Evolutionary conservation across 2,888 invertebrate genomes (phyloP), one percentile per base, ranked within the genome.

Genomic region (Chamaedrilus cognettii): DNA sequence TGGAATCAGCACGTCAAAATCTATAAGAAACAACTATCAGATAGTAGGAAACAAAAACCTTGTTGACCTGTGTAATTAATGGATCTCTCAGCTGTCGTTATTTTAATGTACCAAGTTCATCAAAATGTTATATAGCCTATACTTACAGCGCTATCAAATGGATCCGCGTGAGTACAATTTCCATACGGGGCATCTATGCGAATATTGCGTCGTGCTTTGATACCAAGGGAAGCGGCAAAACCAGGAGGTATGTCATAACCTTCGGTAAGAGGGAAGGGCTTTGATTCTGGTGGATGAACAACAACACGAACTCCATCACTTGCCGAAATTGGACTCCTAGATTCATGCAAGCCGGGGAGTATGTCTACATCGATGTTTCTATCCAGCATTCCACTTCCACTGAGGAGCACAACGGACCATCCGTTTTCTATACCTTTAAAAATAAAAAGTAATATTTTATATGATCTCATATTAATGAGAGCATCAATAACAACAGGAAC

Each of bases 351-450:
- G 7, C 74, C 74, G 15, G 74, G 74, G 11, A 74, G 65, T 33
- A 74, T 59, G 7, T 70, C 60, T 4, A 74, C 60, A 34, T 72
- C 70, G 11, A 59, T 59, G 60, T 73, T 74, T 15, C 64, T 65
- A 56, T 70, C 70, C 35, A 74, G 61, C 67, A 74, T 70, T 50
- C 74, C 74, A 63, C 69, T 73, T 15, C 74, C 74, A 32, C 68
- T 72, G 26, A 72, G 61, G 5, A 74, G 19, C 42, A 74, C 67
- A n/a, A 69, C 55, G n/a, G 74, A 74, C 74, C 74, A 74, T 31
- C 74, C 74, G 52, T 73, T 73, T 51, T 74, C 74, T 15, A 74
- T 74, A n/a, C 73, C 73, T 52, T 72, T 70, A 30, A 67, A 66
- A n/a, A n/a, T n/a, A n/a, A n/a, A n/a, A n/a, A n/a, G n/a, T n/a